Percentiles rank a stretch among this genome's conserved stretches.
These are phyloP conservation scores for Caenorhabditis afra DNA, from an alignment of 2,888 invertebrate species.

Conservation along the genomic window DNA sequence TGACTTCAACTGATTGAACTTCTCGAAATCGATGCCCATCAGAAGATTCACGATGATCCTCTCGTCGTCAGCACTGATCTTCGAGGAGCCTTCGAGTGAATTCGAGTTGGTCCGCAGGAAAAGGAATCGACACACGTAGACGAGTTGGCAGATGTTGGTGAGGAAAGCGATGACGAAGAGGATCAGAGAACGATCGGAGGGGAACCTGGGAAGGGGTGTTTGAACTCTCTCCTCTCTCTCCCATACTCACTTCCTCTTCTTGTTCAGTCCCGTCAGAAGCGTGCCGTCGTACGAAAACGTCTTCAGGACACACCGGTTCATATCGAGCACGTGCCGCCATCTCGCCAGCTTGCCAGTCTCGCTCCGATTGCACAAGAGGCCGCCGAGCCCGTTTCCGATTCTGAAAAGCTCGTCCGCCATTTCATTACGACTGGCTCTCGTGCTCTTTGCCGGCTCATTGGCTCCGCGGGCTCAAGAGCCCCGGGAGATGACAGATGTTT, in stretches of 20 bases:
- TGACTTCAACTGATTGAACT: constrained; percentile 42
- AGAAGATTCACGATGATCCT: constrained; percentile 54
- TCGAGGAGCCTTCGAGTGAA: constrained; percentile 20
- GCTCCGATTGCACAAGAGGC: constrained; percentile 37
- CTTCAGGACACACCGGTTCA: constrained; percentile 58
- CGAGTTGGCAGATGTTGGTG: constrained; percentile 49
- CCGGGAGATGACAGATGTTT: constrained; percentile 12
- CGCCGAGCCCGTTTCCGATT: constrained; percentile 45
- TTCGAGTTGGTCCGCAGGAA: constrained; percentile 6
- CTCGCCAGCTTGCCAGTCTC: constrained; percentile 59
- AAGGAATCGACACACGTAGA: constrained; percentile 41
- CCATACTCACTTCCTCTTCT: constrained; percentile 40
- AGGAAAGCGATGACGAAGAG: constrained; percentile 50
- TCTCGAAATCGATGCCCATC: constrained; percentile 62
- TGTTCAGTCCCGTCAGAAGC: constrained; percentile 43
- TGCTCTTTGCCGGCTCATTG: constrained; percentile 1
- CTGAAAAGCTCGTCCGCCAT: constrained; percentile 6
- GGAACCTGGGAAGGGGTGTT: constrained; percentile 24
- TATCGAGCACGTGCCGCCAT: constrained; percentile 55
- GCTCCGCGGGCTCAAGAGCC: not conserved
- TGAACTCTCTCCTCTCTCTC: no score
- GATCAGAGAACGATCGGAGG: constrained; percentile 53
- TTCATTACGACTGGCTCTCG: not conserved
- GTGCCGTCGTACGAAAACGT: constrained; percentile 53
- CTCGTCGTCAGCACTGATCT: constrained; percentile 54